Evolutionary conservation across 2,113 vertebrate species (phyloP).

Genomic region (Macquaria australasica): DNA sequence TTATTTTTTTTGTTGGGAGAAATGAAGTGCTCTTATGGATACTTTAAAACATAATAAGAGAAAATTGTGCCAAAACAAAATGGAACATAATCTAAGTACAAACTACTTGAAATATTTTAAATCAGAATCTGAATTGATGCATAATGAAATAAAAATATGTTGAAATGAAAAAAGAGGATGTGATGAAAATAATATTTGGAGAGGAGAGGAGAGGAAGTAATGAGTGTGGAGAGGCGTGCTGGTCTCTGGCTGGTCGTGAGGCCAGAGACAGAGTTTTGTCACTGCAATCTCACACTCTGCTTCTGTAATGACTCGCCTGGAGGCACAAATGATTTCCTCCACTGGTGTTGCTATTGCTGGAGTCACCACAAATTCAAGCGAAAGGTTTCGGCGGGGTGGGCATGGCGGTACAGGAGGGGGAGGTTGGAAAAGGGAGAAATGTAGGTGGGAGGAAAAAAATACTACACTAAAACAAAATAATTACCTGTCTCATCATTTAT

Average conservation of each 20-base stretch:
- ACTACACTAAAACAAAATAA: constrained; percentile 3
- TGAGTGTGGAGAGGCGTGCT: constrained; percentile 61
- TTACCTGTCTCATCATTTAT: constrained; percentile 22
- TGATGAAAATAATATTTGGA: not conserved
- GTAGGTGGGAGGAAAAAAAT: not conserved
- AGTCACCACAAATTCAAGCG: constrained; percentile 57
- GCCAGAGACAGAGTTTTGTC: constrained; percentile 74
- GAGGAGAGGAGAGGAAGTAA: constrained; percentile 41
- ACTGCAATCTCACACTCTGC: constrained; percentile 77
- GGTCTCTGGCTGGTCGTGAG: constrained; percentile 67
- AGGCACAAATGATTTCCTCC: constrained; percentile 78
- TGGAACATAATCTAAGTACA: not conserved
- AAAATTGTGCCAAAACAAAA: not conserved
- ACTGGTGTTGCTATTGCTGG: constrained; percentile 71
- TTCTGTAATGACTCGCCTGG: constrained; percentile 78
- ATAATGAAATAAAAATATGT: not conserved
- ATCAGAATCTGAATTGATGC: not conserved
- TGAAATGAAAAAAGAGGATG: not conserved
- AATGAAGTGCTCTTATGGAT: not conserved
- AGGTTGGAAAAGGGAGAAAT: not conserved
- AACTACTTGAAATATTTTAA: not conserved
- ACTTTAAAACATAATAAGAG: not conserved
- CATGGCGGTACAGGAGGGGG: not conserved
- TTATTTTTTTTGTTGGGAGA: not conserved
- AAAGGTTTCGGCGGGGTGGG: constrained; percentile 18